Percentiles rank a stretch among this genome's conserved stretches.
Evolutionary conservation across 2,113 vertebrate species (phyloP).

Genomic region (Synodontis membranacea): DNA sequence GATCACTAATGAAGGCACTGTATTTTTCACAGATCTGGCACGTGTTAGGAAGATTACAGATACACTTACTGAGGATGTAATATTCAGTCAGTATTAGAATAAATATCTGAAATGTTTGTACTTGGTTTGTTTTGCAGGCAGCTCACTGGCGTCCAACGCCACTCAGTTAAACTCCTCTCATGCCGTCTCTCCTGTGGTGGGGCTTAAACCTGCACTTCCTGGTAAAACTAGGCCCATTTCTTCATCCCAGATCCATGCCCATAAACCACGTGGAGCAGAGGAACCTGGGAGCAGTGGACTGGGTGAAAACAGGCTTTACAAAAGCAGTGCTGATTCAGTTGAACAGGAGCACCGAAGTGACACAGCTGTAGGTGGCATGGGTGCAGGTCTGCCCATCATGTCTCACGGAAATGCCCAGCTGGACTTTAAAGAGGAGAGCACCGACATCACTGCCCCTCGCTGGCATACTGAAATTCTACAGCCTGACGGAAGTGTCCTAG

Average conservation of each 20-base stretch:
- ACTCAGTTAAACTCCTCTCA: slow-evolving; percentile 26
- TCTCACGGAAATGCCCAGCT: slow-evolving; percentile 59
- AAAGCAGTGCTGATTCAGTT: slow-evolving; percentile 65
- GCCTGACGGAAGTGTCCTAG: slow-evolving; percentile 41
- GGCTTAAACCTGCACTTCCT: slow-evolving; percentile 34
- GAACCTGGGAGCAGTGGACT: slow-evolving; percentile 68
- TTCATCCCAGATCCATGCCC: slow-evolving; percentile 38
- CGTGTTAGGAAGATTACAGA: no score
- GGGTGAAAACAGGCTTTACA: background rate
- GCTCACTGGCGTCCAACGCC: background rate
- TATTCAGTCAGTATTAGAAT: no score
- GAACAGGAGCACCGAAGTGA: slow-evolving; percentile 71
- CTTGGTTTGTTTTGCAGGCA: slow-evolving; percentile 32
- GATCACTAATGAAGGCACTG: no score
- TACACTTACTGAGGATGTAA: background rate
- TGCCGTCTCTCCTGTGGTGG: background rate
- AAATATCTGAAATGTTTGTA: no score
- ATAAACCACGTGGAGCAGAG: slow-evolving; percentile 62
- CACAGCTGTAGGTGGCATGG: slow-evolving; percentile 55
- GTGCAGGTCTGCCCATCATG: slow-evolving; percentile 60
- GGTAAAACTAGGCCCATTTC: slow-evolving; percentile 27
- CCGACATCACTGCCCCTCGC: slow-evolving; percentile 37
- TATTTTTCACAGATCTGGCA: no score
- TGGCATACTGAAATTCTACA: slow-evolving; percentile 25
- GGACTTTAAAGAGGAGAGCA: slow-evolving; percentile 64